These are phyloP conservation scores for Sebastes trivittatus DNA, from an alignment of 2,797 vertebrate species.

Conservation along the genomic window DNA sequence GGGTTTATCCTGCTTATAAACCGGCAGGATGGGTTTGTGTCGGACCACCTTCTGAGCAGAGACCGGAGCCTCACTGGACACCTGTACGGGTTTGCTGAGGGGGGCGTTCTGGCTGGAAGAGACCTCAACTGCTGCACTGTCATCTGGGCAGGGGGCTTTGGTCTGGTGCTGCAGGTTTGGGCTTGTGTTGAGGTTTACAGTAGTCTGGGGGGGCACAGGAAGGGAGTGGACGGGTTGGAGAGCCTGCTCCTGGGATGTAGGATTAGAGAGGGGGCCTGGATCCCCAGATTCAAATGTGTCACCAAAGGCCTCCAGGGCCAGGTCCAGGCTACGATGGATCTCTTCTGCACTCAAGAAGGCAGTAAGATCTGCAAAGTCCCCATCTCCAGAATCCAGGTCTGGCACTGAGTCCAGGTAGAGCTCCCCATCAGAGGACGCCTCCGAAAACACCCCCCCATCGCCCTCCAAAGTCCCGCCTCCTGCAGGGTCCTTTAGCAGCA, in stretches of 20 bases:
- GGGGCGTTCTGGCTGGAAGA: constrained; percentile 61
- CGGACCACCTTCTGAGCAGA: constrained; percentile 62
- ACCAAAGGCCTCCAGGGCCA: constrained; percentile 91
- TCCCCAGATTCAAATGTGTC: constrained; percentile 75
- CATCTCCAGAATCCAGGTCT: constrained; percentile 82
- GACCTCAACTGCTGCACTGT: constrained; percentile 53
- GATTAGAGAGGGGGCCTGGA: constrained; percentile 56
- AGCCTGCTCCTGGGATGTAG: constrained; percentile 70
- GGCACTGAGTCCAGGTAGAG: constrained; percentile 86
- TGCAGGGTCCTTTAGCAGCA: constrained; percentile 81
- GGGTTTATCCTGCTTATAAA: constrained; percentile 86
- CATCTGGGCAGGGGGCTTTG: constrained; percentile 59
- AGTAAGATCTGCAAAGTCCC: constrained; percentile 87
- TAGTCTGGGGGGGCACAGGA: constrained; percentile 42
- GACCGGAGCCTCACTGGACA: constrained; percentile 28
- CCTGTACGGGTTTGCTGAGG: constrained; percentile 51
- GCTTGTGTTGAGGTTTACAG: constrained; percentile 48
- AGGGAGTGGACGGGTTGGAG: constrained; percentile 47
- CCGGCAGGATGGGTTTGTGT: constrained; percentile 70
- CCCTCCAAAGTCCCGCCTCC: constrained; percentile 71
- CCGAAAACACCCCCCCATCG: constrained; percentile 80
- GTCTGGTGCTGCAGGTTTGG: constrained; percentile 64
- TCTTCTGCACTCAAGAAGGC: constrained; percentile 95
- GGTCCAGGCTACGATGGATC: constrained; percentile 91
- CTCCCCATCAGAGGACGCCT: constrained; percentile 85